phyloP scores from a whole-genome alignment of 2,888 invertebrate species.

The Agrilus mali region DNA sequence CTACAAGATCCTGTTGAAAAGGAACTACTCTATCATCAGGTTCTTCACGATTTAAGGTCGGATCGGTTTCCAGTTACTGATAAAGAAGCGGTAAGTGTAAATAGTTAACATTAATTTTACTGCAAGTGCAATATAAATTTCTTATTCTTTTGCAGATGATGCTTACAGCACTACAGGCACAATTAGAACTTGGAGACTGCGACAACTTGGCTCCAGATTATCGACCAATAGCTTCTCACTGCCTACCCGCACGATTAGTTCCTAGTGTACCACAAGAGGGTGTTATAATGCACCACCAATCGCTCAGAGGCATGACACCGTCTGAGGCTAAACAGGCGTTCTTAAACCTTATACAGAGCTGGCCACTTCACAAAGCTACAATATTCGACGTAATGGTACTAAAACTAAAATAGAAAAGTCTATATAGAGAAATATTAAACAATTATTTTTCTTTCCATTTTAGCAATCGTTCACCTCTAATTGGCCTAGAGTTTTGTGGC shows the following conservation, averaged over 20 bases:
- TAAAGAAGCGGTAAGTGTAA: slow-evolving; percentile 74
- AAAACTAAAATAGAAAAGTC: slow-evolving; percentile 8
- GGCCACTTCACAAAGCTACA: slow-evolving; percentile 87
- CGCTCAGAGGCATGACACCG: slow-evolving; percentile 73
- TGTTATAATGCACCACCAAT: slow-evolving; percentile 83
- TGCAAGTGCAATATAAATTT: not conserved
- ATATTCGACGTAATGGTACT: slow-evolving; percentile 88
- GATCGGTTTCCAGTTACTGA: slow-evolving; percentile 88
- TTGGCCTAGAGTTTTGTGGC: slow-evolving; percentile 86
- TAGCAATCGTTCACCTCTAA: slow-evolving; percentile 93
- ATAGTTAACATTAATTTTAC: not conserved
- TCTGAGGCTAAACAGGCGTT: slow-evolving; percentile 86
- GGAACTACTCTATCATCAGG: slow-evolving; percentile 87
- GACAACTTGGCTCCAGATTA: slow-evolving; percentile 50
- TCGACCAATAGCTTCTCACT: slow-evolving; percentile 61
- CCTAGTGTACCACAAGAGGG: slow-evolving; percentile 68
- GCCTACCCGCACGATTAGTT: slow-evolving; percentile 72
- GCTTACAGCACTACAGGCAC: slow-evolving; percentile 87
- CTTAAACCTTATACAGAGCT: slow-evolving; percentile 81
- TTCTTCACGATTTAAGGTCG: slow-evolving; percentile 77
- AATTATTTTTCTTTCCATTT: slow-evolving; percentile 16
- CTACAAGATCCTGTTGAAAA: slow-evolving; percentile 80
- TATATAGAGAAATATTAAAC: not conserved
- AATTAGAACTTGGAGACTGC: slow-evolving; percentile 82
- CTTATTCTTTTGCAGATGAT: slow-evolving; percentile 58